Evolutionary conservation across 2,113 vertebrate species (phyloP).

Genomic region (Neotragus moschatus): DNA sequence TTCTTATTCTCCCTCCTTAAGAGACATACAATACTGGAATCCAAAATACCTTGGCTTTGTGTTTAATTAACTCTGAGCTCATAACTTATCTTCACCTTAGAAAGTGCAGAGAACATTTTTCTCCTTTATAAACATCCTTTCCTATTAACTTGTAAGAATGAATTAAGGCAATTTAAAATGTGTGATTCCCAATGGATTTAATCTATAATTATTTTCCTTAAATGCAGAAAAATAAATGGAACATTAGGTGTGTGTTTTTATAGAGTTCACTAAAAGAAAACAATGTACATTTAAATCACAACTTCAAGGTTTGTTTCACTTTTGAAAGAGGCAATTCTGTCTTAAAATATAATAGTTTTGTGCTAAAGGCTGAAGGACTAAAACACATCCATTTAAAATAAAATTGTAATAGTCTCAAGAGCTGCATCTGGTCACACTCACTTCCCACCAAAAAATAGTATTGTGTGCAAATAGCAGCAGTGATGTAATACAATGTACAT

Average conservation of each 20-base stretch:
- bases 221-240: conserved; percentile 30
- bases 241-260: background rate
- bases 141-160: conserved; percentile 4
- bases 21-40: background rate
- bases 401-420: conserved; percentile 31
- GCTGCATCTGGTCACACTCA: background rate
- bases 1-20: background rate
- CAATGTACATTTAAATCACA: background rate
- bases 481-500: background rate
- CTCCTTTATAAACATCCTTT: conserved; percentile 11
- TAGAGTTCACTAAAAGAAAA: conserved; percentile 4
- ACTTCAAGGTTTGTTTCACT: conserved; percentile 19
- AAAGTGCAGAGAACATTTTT: background rate
- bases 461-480: background rate
- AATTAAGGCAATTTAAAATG: conserved; percentile 40
- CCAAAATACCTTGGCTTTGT: background rate
- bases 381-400: conserved; percentile 49
- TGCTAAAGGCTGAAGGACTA: background rate
- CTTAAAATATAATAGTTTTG: conserved; percentile 37
- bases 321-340: conserved; percentile 13
- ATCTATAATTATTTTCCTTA: conserved; percentile 49
- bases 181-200: conserved; percentile 16
- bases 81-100: conserved; percentile 21
- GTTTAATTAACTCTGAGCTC: conserved; percentile 53
- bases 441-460: conserved; percentile 29